Evolutionary conservation across 2,113 vertebrate genomes (phyloP), one percentile per base, ranked within the genome.

Genomic region (Thunnus thynnus): DNA sequence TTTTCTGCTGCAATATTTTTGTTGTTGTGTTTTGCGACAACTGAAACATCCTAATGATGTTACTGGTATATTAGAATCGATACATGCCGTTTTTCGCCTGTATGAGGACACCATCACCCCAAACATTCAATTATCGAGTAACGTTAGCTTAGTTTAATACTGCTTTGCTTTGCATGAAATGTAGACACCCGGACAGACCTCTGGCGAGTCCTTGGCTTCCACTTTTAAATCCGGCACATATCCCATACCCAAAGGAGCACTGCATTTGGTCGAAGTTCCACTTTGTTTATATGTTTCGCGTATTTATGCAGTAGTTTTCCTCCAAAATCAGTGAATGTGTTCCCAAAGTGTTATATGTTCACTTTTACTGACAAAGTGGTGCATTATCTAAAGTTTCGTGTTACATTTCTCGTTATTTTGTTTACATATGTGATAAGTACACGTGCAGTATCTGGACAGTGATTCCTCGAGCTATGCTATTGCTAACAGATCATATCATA

Each of bases 101-200:
- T 22, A 5, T 27, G 6, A 50, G 10, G 5, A 30, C 22, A 5
- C 18, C 0, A 4, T 7, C 12, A 16, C 1, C 7, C 74, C 57
- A 25, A 67, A 3, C 71, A 54, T 54, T 76, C 12, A 56, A 0
- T 0, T 18, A 52, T 25, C 4, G 1, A 3, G 2, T 11, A 2
- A 30, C 27, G 27, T 30, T 30, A 30, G 27, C 27, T 30, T 30
- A 30, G 0, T 83, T 85, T 67, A 22, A 72, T 22, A 13, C 63
- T 36, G 0, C 2, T 0, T 50, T 14, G 14, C 1, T 27, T 76
- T 66, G 47, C 0, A 1, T 32, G 1, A 36, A 16, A 50, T 22
- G 0, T 7, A 12, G 1, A 2, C 0, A 10, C 2, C 0, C 41
- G 2, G 1, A 0, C 25, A 20, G 2, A 50, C 9, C 13, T 54